Conservation (phyloP, 2,797 vertebrate genomes). For the Echeneis naucrates region DNA sequence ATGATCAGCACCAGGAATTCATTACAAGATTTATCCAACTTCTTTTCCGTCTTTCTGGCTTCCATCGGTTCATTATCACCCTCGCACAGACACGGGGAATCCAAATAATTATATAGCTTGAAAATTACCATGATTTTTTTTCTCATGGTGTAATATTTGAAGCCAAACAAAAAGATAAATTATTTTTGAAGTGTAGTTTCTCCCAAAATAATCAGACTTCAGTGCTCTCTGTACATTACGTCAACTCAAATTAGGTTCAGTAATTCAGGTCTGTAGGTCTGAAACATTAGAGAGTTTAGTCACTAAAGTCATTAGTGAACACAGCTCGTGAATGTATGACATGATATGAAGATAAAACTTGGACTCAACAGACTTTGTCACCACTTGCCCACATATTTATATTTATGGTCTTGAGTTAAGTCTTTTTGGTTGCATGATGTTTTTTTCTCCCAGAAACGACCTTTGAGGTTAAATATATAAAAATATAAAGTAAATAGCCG, state of each 20-base stretch:
- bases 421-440: constrained; percentile 32
- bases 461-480: constrained; percentile 56
- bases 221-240: no score
- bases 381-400: constrained; percentile 12
- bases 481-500: constrained; percentile 66
- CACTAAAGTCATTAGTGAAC: no score
- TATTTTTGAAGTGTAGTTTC: background rate
- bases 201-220: background rate
- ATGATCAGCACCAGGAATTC: constrained; percentile 38
- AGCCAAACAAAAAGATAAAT: background rate
- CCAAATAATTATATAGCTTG: background rate
- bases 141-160: no score
- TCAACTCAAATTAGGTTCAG: background rate
- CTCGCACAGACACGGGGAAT: background rate
- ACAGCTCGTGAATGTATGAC: no score
- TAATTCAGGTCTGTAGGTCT: no score
- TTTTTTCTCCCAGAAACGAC: constrained; percentile 36
- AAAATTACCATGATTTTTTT: background rate
- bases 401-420: constrained; percentile 30
- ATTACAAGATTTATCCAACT: constrained; percentile 13
- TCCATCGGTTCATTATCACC: background rate
- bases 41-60: background rate
- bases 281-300: constrained; percentile 3
- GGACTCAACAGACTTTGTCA: constrained; percentile 25
- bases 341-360: constrained; percentile 4